Conservation (phyloP, 2,113 vertebrate species). For the Chaetodon trifascialis region DNA sequence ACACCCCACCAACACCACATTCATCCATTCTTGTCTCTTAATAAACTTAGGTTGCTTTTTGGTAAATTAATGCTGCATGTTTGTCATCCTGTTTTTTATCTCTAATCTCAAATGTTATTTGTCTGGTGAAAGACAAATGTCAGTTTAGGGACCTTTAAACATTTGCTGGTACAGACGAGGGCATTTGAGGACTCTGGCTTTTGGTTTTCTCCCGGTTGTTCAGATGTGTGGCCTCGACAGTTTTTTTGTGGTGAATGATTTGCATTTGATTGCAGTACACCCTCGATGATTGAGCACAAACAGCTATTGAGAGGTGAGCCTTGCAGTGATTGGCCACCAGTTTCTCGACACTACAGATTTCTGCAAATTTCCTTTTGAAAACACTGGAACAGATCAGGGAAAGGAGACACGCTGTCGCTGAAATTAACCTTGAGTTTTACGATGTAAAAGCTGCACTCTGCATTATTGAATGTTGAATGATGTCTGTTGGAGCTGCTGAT, state of each 20-base stretch:
- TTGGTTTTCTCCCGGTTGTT: too few species aligned
- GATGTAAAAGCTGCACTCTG: conserved; percentile 10
- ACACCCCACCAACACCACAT: conserved; percentile 15
- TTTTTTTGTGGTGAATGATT: background rate
- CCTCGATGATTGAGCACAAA: background rate
- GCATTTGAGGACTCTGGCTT: background rate
- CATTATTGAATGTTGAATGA: background rate
- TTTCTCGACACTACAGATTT: conserved; percentile 5
- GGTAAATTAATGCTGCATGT: conserved; percentile 45
- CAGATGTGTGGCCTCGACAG: background rate
- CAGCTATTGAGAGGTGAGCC: background rate
- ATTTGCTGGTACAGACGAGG: background rate
- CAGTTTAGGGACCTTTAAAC: background rate
- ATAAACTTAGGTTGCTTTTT: conserved; percentile 71
- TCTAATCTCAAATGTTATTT: background rate
- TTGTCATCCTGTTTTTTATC: conserved; percentile 40
- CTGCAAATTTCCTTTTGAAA: conserved; percentile 5
- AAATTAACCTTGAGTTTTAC: conserved; percentile 1
- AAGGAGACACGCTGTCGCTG: background rate
- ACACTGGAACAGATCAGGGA: background rate
- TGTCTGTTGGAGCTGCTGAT: background rate
- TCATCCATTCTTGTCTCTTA: conserved; percentile 64
- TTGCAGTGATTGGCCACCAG: background rate
- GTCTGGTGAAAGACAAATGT: conserved; percentile 8
- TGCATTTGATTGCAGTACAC: conserved; percentile 1